Conservation (phyloP, 2,888 invertebrate species). For the Clepsis dumicolana region DNA sequence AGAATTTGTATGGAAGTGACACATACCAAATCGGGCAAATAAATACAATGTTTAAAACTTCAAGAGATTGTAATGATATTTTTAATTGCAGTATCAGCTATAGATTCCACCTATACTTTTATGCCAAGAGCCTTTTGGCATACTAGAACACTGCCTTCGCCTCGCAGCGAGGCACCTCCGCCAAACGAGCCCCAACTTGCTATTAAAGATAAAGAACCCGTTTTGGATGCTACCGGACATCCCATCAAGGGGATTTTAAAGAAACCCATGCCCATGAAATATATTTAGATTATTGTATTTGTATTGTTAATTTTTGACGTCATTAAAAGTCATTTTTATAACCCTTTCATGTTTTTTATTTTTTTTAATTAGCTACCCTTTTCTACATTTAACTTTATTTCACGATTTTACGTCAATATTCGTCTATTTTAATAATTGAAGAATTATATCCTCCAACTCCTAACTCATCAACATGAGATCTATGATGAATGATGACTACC, state of each 20-base stretch:
- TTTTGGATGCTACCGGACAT: constrained; percentile 48
- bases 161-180: constrained; percentile 55
- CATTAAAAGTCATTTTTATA: not conserved
- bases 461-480: no score
- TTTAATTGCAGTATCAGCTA: constrained; percentile 64
- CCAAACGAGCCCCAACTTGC: constrained; percentile 64
- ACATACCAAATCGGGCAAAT: no score
- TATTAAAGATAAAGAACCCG: constrained; percentile 62
- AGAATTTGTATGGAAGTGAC: no score
- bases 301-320: not conserved
- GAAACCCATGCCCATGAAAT: constrained; percentile 82
- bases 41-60: no score
- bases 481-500: no score
- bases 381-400: no score
- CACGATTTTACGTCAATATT: no score
- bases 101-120: constrained; percentile 72
- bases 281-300: constrained; percentile 58
- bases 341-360: not conserved
- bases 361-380: no score
- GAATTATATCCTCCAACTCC: no score
- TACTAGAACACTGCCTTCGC: constrained; percentile 52
- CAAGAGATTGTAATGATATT: not conserved
- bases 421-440: no score
- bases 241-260: constrained; percentile 79
- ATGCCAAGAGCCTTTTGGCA: constrained; percentile 70